These are phyloP conservation scores for Holcopasites calliopsidis DNA, from an alignment of 1,140 invertebrate species.

Conservation along the genomic window DNA sequence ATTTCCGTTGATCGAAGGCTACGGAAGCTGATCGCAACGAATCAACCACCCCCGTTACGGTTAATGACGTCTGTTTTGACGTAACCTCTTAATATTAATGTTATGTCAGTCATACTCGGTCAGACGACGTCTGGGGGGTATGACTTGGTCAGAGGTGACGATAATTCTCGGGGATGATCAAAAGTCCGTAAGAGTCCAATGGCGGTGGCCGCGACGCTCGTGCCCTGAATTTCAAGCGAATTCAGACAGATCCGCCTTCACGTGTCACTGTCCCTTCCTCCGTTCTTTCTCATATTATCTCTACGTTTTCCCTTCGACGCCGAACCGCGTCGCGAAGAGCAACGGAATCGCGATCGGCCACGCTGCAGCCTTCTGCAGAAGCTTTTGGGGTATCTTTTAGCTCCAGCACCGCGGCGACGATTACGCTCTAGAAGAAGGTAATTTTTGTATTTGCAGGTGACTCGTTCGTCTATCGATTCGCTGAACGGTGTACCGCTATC, in stretches of 20 bases:
- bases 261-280: conserved; percentile 31
- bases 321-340: conserved; percentile 11
- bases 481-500: conserved; percentile 29
- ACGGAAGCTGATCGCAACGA: background rate
- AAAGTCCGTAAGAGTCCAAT: conserved; percentile 66
- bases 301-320: background rate
- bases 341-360: conserved; percentile 31
- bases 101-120: conserved; percentile 56
- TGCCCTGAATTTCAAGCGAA: conserved; percentile 58
- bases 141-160: conserved; percentile 61
- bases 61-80: conserved; percentile 51
- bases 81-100: conserved; percentile 65
- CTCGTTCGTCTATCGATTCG: conserved; percentile 7
- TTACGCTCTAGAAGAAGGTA: too few relatives aligned
- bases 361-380: conserved; percentile 3
- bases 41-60: background rate
- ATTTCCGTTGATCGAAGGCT: conserved; percentile 11
- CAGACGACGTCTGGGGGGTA: conserved; percentile 2
- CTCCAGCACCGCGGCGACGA: conserved; percentile 6
- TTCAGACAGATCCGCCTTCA: conserved; percentile 53
- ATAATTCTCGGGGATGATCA: conserved; percentile 70
- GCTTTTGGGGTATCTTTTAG: conserved; percentile 17
- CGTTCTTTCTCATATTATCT: background rate
- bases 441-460: too few relatives aligned
- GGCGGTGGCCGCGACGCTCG: conserved; percentile 52